phyloP scores from a whole-genome alignment of 23 tunicate genomes.

The Oikopleura albicans region DNA sequence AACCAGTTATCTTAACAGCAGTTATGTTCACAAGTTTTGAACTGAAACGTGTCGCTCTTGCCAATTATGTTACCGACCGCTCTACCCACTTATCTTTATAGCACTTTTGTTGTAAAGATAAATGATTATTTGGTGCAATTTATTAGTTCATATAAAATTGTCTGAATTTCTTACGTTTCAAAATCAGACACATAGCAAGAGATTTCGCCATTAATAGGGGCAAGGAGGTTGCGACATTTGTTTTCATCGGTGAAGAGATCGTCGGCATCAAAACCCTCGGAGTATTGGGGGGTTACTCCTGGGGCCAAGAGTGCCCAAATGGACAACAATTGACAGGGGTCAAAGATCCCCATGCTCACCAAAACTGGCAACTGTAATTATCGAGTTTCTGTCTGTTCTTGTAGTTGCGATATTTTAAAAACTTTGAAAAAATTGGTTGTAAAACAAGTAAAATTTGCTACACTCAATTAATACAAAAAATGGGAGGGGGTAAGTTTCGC shows the following conservation, averaged over 20 bases:
- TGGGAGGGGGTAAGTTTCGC: too few relatives aligned
- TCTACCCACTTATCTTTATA: too few relatives aligned
- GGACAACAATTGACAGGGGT: neutral
- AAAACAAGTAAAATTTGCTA: neutral
- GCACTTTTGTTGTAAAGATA: too few relatives aligned
- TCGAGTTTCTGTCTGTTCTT: neutral
- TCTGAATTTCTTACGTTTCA: conserved; percentile 16
- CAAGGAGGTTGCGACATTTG: neutral
- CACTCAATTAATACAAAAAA: too few relatives aligned
- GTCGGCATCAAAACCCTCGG: neutral
- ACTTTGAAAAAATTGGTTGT: neutral
- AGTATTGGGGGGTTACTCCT: conserved; percentile 4
- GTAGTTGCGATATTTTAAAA: neutral
- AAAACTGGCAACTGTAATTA: neutral
- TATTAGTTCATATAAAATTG: too few relatives aligned
- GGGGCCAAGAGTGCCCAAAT: conserved; percentile 6
- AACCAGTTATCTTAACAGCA: too few relatives aligned
- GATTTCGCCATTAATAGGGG: conserved; percentile 14
- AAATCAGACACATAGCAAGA: neutral
- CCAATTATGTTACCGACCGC: too few relatives aligned
- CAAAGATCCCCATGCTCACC: conserved; percentile 1
- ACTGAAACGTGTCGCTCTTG: too few relatives aligned
- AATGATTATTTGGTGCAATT: too few relatives aligned
- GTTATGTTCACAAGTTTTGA: too few relatives aligned
- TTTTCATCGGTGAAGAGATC: conserved; percentile 1